Percentiles rank a stretch among this genome's conserved stretches.
Evolutionary conservation across 2,113 vertebrate species (phyloP).

Genomic region (Ancistrus triradiatus): DNA sequence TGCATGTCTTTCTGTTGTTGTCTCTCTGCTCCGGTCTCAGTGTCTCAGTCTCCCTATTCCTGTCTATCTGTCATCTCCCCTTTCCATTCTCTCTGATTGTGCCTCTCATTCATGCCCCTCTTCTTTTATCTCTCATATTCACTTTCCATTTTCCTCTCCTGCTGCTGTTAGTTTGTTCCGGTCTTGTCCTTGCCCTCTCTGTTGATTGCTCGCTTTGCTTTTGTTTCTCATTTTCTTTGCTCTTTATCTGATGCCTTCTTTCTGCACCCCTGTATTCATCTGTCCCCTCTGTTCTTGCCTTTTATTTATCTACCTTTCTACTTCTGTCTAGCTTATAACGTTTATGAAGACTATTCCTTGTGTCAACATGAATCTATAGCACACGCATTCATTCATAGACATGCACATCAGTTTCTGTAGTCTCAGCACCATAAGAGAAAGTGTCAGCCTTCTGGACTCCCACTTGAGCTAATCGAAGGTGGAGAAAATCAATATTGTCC

Average conservation of each 20-base stretch:
- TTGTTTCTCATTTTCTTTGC: not conserved
- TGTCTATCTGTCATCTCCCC: not conserved
- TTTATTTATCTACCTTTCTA: not conserved
- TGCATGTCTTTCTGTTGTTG: not conserved
- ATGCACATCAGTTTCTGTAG: slow-evolving; percentile 2
- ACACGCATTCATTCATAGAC: slow-evolving; percentile 9
- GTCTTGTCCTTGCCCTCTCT: not conserved
- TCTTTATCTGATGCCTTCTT: no score
- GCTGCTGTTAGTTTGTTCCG: not conserved
- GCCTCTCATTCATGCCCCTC: not conserved
- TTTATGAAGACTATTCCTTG: not conserved
- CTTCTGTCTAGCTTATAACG: not conserved
- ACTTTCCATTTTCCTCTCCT: not conserved
- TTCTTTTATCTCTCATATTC: not conserved
- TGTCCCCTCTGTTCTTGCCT: not conserved
- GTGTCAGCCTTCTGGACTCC: slow-evolving; percentile 15
- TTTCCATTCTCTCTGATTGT: not conserved
- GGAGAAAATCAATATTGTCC: slow-evolving; percentile 42
- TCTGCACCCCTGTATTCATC: no score
- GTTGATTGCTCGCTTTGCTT: not conserved
- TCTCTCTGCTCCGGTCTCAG: not conserved
- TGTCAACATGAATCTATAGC: slow-evolving; percentile 10
- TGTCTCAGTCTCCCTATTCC: not conserved
- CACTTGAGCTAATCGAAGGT: slow-evolving; percentile 41
- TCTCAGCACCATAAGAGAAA: slow-evolving; percentile 16